These are phyloP conservation scores for Chymomyza fuscimana DNA, from an alignment of 2,888 invertebrate genomes.

Conservation along the genomic window DNA sequence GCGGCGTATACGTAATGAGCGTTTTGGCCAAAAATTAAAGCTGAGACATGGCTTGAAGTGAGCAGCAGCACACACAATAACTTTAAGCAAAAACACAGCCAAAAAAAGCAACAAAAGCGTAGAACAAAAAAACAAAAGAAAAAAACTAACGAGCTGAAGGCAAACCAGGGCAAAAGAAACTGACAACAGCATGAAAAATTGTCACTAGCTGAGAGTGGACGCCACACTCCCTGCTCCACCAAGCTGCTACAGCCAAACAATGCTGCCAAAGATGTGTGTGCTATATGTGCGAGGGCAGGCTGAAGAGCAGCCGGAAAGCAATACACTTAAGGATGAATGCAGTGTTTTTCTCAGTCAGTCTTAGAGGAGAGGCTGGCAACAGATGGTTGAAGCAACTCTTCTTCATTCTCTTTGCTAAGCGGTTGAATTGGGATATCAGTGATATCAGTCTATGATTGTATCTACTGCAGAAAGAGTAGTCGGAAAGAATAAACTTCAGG, in stretches of 20 bases:
- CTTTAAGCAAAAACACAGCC: conserved; percentile 44
- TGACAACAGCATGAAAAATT: conserved; percentile 74
- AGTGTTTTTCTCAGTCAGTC: too few relatives aligned
- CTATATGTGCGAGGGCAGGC: conserved; percentile 9
- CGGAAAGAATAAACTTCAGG: too few relatives aligned
- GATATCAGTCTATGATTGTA: too few relatives aligned
- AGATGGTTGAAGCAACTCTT: too few relatives aligned
- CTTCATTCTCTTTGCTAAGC: too few relatives aligned
- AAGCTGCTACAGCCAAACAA: not conserved
- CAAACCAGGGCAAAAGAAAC: conserved; percentile 49
- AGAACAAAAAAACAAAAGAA: conserved; percentile 21
- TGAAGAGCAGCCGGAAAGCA: too few relatives aligned
- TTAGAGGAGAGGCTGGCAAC: too few relatives aligned
- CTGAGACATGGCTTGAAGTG: not conserved
- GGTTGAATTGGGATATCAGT: too few relatives aligned
- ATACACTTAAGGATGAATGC: too few relatives aligned
- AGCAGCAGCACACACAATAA: conserved; percentile 15
- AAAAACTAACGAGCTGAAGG: conserved; percentile 62
- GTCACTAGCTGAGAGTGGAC: conserved; percentile 64
- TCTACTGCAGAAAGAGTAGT: too few relatives aligned
- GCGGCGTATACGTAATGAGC: conserved; percentile 71
- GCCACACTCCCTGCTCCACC: not conserved
- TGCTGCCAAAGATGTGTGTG: conserved; percentile 13
- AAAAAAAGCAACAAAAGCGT: conserved; percentile 39
- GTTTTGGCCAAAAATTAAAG: conserved; percentile 30